Evolutionary conservation across 1,140 invertebrate species (phyloP).

Genomic region (Drosophila athabasca): DNA sequence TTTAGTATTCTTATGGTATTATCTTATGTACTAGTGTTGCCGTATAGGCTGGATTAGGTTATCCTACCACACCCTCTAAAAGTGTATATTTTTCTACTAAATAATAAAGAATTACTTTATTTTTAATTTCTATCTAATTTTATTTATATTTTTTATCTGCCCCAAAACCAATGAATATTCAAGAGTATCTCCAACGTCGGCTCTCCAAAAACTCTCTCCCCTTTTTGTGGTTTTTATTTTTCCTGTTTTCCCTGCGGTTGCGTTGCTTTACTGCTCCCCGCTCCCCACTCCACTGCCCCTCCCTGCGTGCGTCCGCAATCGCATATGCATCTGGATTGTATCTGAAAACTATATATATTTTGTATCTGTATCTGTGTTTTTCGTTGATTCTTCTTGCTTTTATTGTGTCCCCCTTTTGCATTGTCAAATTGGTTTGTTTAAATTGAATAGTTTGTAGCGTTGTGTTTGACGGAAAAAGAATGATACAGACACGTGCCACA

Average conservation of each 20-base stretch:
- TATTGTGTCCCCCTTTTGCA: constrained; percentile 24
- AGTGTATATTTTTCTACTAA: no score
- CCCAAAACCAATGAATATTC: no score
- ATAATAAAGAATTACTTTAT: no score
- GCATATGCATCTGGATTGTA: constrained; percentile 55
- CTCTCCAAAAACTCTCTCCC: no score
- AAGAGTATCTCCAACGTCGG: no score
- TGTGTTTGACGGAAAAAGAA: constrained; percentile 27
- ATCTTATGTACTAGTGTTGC: no score
- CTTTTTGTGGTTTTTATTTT: not conserved
- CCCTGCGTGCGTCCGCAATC: constrained; percentile 29
- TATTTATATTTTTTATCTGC: no score
- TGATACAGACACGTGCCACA: not conserved
- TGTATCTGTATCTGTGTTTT: constrained; percentile 36
- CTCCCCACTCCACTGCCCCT: not conserved
- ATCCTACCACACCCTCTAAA: no score
- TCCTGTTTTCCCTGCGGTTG: constrained; percentile 72
- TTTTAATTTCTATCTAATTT: no score
- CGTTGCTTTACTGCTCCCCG: constrained; percentile 39
- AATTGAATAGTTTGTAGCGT: constrained; percentile 66
- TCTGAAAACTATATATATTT: constrained; percentile 37
- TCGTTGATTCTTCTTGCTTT: constrained; percentile 23
- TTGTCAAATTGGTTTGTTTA: constrained; percentile 77
- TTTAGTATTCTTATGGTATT: no score
- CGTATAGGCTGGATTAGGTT: no score